These are phyloP conservation scores for Petrocephalus microphthalmus DNA, from an alignment of 2,113 vertebrate species.

Conservation along the genomic window DNA sequence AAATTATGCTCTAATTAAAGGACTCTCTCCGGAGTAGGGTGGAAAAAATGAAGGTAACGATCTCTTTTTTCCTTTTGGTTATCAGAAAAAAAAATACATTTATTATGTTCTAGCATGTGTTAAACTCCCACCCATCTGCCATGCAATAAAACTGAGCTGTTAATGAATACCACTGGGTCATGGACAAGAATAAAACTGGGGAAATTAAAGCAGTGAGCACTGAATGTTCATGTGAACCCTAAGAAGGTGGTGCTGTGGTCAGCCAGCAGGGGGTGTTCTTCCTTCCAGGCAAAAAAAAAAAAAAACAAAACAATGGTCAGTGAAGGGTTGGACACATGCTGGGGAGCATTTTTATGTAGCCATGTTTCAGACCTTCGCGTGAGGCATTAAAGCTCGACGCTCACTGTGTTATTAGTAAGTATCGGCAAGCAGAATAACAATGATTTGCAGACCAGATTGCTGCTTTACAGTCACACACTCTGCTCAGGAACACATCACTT, in stretches of 20 bases:
- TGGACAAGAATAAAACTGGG: background rate
- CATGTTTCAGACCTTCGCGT: background rate
- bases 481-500: too few species aligned
- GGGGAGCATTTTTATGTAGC: background rate
- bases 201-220: background rate
- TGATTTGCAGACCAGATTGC: background rate
- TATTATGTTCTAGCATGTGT: background rate
- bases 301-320: background rate
- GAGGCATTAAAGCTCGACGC: background rate
- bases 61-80: background rate
- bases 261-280: background rate
- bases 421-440: background rate
- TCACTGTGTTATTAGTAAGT: background rate
- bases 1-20: constrained; percentile 17
- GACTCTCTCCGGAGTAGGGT: background rate
- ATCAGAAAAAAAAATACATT: constrained; percentile 14
- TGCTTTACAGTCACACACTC: background rate
- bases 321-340: background rate
- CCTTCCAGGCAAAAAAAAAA: background rate
- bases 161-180: constrained; percentile 12
- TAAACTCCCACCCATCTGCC: constrained; percentile 6
- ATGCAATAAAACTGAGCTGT: background rate
- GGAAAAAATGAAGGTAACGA: constrained; percentile 13
- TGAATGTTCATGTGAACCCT: background rate
- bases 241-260: background rate